These are phyloP conservation scores for Oncopeltus fasciatus DNA, from an alignment of 1,140 invertebrate species.

Conservation along the genomic window DNA sequence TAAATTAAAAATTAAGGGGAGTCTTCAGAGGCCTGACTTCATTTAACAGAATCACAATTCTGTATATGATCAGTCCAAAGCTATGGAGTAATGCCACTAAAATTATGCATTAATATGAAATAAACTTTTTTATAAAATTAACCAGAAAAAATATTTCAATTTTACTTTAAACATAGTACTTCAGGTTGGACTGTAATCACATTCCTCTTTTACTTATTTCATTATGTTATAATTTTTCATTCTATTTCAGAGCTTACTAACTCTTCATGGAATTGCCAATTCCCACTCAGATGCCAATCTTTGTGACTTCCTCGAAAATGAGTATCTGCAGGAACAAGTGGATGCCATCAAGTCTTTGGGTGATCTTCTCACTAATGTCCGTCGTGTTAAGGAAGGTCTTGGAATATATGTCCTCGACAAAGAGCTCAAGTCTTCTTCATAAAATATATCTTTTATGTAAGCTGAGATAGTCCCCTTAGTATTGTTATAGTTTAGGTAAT, in stretches of 20 bases:
- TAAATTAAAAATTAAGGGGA: too few relatives aligned
- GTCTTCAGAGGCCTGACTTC: too few relatives aligned
- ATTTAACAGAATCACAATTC: too few relatives aligned
- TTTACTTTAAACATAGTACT: too few relatives aligned
- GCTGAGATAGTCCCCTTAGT: neutral
- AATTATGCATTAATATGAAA: too few relatives aligned
- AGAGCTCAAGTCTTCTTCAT: slow-evolving; percentile 29
- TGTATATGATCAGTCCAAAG: too few relatives aligned
- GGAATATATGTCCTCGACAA: slow-evolving; percentile 63
- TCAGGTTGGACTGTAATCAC: too few relatives aligned
- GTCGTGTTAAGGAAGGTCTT: slow-evolving; percentile 52
- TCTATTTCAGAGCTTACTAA: slow-evolving; percentile 42
- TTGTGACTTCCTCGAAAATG: slow-evolving; percentile 53
- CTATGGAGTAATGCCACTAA: too few relatives aligned
- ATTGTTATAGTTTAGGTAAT: neutral
- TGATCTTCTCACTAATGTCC: slow-evolving; percentile 53
- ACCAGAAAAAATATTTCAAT: too few relatives aligned
- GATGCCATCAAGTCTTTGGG: slow-evolving; percentile 57
- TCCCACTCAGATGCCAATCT: slow-evolving; percentile 52
- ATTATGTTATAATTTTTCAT: too few relatives aligned
- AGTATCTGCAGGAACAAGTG: slow-evolving; percentile 61
- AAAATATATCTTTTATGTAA: neutral
- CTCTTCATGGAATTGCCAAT: slow-evolving; percentile 48
- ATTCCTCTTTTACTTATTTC: too few relatives aligned
- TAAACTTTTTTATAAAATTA: too few relatives aligned